A percentile compares a stretch with the other conserved stretches of the same genome.
Evolutionary conservation across 2,888 invertebrate genomes (phyloP).

Genomic region (Pomacea canaliculata): DNA sequence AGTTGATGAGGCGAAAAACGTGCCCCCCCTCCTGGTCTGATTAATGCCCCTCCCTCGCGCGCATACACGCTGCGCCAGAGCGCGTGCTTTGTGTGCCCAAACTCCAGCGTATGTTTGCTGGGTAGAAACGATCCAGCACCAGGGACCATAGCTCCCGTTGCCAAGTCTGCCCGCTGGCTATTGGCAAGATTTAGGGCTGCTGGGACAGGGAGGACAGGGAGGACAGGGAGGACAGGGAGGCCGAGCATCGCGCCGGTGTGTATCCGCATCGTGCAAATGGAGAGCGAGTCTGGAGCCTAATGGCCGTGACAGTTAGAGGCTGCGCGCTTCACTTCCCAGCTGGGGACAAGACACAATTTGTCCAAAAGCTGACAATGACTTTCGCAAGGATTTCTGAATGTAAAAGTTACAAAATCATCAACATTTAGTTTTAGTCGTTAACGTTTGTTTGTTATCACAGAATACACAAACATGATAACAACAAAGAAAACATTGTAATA

Average conservation of each 20-base stretch:
- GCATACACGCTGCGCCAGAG: constrained; percentile 15
- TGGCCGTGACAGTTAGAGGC: too few species aligned
- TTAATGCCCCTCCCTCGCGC: constrained; percentile 11
- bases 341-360: too few species aligned
- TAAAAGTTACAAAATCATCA: too few species aligned
- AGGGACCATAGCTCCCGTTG: constrained; percentile 16
- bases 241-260: background rate
- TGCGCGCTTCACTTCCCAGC: too few species aligned
- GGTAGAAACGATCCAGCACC: constrained; percentile 7
- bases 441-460: too few species aligned
- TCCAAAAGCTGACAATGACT: too few species aligned
- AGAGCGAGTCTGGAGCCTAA: background rate
- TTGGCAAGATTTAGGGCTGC: constrained; percentile 13
- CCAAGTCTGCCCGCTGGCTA: constrained; percentile 1
- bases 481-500: too few species aligned
- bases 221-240: background rate
- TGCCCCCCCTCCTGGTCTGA: constrained; percentile 1
- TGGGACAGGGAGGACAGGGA: background rate
- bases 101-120: constrained; percentile 19
- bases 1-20: constrained; percentile 24
- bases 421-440: too few species aligned
- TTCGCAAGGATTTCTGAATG: too few species aligned
- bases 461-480: too few species aligned
- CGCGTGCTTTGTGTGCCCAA: constrained; percentile 27
- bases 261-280: constrained; percentile 1